These are phyloP conservation scores for Coreoperca whiteheadi DNA, from an alignment of 2,113 vertebrate species.

Conservation along the genomic window DNA sequence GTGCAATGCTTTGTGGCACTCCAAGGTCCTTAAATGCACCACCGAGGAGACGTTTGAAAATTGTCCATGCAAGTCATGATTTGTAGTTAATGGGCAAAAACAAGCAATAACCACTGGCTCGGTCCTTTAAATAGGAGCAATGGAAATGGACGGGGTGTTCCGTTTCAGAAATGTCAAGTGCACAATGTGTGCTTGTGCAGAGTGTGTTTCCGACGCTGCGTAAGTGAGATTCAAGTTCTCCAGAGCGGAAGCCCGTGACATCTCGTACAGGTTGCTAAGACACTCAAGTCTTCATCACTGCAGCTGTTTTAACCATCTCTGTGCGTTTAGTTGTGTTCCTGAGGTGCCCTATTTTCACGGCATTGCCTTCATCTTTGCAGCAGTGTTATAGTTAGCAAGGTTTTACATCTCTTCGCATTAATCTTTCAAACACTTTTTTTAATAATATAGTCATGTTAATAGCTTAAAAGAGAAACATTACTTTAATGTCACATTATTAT, in stretches of 20 bases:
- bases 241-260: too few relatives aligned
- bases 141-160: not conserved
- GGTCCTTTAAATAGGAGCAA: not conserved
- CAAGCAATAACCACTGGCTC: not conserved
- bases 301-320: not conserved
- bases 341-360: not conserved
- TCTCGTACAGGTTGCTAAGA: conserved; percentile 8
- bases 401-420: not conserved
- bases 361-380: not conserved
- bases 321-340: not conserved
- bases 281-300: too few relatives aligned
- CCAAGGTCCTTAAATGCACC: not conserved
- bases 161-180: not conserved
- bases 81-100: conserved; percentile 14
- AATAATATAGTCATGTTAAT: not conserved
- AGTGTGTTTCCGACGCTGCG: not conserved
- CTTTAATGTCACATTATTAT: not conserved
- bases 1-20: not conserved
- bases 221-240: not conserved
- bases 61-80: not conserved
- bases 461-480: not conserved
- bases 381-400: not conserved
- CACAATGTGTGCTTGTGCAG: not conserved
- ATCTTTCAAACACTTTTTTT: not conserved
- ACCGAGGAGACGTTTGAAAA: not conserved